Evolutionary conservation across 1,140 invertebrate species (phyloP).

Genomic region (Dendroctonus ponderosae): DNA sequence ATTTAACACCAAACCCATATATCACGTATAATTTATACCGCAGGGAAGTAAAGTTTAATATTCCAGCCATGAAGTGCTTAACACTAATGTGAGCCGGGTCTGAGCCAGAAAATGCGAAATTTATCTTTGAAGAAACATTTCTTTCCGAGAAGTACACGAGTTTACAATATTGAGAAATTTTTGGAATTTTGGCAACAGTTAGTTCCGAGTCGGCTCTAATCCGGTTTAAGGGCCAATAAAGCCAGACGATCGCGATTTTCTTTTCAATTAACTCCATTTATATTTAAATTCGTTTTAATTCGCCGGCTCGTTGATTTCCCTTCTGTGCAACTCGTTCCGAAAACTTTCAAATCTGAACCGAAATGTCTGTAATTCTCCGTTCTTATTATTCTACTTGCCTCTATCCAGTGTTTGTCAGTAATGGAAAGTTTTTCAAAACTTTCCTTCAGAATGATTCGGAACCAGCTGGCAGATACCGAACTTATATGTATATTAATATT

Average conservation of each 20-base stretch:
- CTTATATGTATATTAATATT: too few species aligned
- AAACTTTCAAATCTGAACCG: conserved; percentile 6
- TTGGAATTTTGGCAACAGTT: too few species aligned
- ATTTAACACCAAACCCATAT: conserved; percentile 19
- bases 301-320: not conserved
- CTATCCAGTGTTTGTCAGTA: too few species aligned
- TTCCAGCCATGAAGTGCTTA: conserved; percentile 1
- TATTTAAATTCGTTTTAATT: conserved; percentile 27
- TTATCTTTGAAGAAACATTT: conserved; percentile 5
- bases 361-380: conserved; percentile 4
- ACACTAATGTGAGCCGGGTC: conserved; percentile 9
- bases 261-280: conserved; percentile 26
- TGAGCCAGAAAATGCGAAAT: conserved; percentile 2
- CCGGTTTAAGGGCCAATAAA: not conserved
- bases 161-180: too few species aligned
- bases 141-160: too few species aligned
- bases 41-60: conserved; percentile 9
- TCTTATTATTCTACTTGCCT: not conserved
- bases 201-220: not conserved
- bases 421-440: too few species aligned
- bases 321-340: conserved; percentile 1
- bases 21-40: conserved; percentile 11
- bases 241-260: not conserved
- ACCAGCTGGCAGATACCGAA: too few species aligned
- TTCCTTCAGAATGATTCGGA: too few species aligned